Conservation (phyloP, 2,888 invertebrate species). For the Drosophila mulleri region DNA sequence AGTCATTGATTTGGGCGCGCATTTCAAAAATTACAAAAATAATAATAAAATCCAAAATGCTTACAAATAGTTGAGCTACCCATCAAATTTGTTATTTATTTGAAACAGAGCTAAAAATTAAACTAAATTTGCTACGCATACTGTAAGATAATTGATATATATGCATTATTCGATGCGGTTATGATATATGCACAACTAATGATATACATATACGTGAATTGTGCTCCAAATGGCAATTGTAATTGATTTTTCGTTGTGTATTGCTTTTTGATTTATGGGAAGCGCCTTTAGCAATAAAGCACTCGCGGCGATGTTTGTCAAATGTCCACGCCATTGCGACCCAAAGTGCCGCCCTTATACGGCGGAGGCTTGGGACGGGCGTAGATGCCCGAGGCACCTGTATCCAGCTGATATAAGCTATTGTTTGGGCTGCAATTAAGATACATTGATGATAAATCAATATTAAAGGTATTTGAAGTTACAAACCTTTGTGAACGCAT, state of each 20-base stretch:
- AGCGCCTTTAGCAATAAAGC: conserved; percentile 82
- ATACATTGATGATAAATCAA: background rate
- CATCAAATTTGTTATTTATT: conserved; percentile 27
- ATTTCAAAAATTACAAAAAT: background rate
- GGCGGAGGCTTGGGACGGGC: conserved; percentile 85
- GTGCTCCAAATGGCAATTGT: conserved; percentile 16
- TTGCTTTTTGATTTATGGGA: conserved; percentile 28
- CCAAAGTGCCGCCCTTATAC: conserved; percentile 82
- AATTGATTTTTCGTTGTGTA: conserved; percentile 12
- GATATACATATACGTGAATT: conserved; percentile 6
- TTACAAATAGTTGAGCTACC: background rate
- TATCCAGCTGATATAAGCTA: conserved; percentile 86
- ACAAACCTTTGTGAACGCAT: conserved; percentile 83
- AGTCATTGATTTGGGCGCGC: background rate
- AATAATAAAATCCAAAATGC: background rate
- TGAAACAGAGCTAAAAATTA: conserved; percentile 37
- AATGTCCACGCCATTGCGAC: conserved; percentile 83
- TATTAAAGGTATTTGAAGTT: background rate
- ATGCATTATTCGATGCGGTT: conserved; percentile 36
- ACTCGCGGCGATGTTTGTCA: conserved; percentile 85
- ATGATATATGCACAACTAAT: conserved; percentile 34
- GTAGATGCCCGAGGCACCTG: conserved; percentile 85
- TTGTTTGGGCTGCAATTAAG: conserved; percentile 86
- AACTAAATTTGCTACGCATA: conserved; percentile 41
- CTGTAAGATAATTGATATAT: conserved; percentile 30